Evolutionary conservation across 2,797 vertebrate genomes (phyloP).

Genomic region (Psittacula derbiana): DNA sequence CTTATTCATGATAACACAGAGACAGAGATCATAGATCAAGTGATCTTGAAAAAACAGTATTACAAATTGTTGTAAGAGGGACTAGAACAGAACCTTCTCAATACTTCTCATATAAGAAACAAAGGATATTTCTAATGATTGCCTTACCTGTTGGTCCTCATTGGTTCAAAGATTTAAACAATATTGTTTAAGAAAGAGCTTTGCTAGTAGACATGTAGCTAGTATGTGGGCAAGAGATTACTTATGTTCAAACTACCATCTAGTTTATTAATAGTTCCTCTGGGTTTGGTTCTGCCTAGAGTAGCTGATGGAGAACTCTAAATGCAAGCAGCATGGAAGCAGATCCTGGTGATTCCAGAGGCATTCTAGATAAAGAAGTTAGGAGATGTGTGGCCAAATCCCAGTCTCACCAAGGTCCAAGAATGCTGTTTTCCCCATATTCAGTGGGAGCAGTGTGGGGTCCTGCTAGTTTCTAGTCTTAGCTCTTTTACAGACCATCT

Average conservation of each 20-base stretch:
- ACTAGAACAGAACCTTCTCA: not conserved
- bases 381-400: not conserved
- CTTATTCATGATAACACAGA: not conserved
- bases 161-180: not conserved
- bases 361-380: not conserved
- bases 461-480: not conserved
- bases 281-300: not conserved
- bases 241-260: not conserved
- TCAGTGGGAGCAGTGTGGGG: not conserved
- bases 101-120: not conserved
- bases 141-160: not conserved
- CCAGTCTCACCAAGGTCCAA: not conserved
- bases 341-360: not conserved
- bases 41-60: not conserved
- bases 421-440: not conserved
- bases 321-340: not conserved
- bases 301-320: not conserved
- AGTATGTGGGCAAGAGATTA: not conserved
- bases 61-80: not conserved
- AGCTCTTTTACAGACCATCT: not conserved
- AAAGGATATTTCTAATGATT: not conserved
- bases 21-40: not conserved
- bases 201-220: not conserved
- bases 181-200: not conserved
- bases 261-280: not conserved